Evolutionary conservation across 2,888 invertebrate genomes (phyloP).

Genomic region (Apodemia duryi): DNA sequence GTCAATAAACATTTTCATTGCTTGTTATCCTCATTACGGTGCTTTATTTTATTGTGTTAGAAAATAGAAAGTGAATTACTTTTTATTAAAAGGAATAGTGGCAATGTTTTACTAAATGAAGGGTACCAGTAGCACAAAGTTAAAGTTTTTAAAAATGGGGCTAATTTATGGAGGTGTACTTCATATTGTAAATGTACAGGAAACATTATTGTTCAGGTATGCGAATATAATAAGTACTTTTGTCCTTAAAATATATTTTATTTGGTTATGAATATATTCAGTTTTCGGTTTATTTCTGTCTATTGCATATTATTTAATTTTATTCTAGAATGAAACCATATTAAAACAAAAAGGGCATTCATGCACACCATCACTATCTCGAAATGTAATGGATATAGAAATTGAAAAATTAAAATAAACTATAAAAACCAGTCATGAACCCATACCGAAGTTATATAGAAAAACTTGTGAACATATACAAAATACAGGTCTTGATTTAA

Average conservation of each 20-base stretch:
- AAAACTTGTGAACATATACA: neutral
- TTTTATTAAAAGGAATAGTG: conserved; percentile 1
- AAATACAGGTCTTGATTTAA: too few species aligned
- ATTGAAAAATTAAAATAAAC: neutral
- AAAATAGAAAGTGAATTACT: too few species aligned
- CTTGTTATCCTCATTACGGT: too few species aligned
- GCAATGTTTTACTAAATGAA: conserved; percentile 1
- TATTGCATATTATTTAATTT: too few species aligned
- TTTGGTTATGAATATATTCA: neutral
- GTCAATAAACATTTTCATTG: too few species aligned
- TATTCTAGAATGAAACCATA: neutral
- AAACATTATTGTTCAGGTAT: neutral
- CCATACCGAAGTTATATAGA: neutral
- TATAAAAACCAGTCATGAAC: neutral
- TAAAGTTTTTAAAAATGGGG: conserved; percentile 2
- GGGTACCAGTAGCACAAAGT: neutral
- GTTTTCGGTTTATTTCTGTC: neutral
- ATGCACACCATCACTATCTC: neutral
- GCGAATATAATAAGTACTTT: neutral
- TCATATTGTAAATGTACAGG: conserved; percentile 3
- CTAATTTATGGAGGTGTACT: neutral
- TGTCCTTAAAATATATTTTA: neutral
- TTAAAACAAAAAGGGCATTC: neutral
- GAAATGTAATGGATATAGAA: neutral
- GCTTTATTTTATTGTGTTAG: too few species aligned